These are phyloP conservation scores for Ursus arctos DNA, from an alignment of 2,113 vertebrate species.

Conservation along the genomic window DNA sequence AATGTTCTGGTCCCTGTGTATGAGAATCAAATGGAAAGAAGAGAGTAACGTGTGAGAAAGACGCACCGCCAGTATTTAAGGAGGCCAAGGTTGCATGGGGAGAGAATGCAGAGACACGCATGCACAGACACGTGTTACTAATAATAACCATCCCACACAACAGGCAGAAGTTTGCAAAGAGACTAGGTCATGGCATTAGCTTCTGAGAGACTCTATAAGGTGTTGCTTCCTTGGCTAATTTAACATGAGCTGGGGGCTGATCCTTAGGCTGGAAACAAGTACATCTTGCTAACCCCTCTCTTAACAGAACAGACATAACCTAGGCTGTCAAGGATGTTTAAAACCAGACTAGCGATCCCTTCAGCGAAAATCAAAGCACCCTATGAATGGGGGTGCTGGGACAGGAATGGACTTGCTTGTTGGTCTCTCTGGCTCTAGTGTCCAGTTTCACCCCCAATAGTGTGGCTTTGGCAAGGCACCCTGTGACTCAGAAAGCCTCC, in stretches of 20 bases:
- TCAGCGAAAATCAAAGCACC: background rate
- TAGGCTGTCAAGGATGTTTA: background rate
- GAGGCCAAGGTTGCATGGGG: background rate
- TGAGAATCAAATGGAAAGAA: background rate
- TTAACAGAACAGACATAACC: background rate
- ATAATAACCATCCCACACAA: background rate
- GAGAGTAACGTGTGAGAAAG: background rate
- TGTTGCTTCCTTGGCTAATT: background rate
- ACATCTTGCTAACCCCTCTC: background rate
- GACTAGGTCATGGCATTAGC: background rate
- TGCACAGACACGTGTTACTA: background rate
- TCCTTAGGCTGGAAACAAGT: background rate
- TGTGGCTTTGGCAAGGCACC: background rate
- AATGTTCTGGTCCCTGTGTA: background rate
- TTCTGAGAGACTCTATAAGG: background rate
- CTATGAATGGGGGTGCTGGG: background rate
- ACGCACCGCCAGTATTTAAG: background rate
- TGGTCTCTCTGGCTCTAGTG: background rate
- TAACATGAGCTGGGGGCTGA: background rate
- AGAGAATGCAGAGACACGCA: background rate
- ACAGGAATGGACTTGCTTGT: too few relatives aligned
- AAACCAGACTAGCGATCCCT: background rate
- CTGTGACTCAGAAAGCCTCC: background rate
- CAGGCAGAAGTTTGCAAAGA: background rate
- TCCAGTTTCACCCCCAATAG: background rate